Base-by-base conservation (phyloP, 2,113 vertebrate genomes). In the Electrona antarctica region DNA sequence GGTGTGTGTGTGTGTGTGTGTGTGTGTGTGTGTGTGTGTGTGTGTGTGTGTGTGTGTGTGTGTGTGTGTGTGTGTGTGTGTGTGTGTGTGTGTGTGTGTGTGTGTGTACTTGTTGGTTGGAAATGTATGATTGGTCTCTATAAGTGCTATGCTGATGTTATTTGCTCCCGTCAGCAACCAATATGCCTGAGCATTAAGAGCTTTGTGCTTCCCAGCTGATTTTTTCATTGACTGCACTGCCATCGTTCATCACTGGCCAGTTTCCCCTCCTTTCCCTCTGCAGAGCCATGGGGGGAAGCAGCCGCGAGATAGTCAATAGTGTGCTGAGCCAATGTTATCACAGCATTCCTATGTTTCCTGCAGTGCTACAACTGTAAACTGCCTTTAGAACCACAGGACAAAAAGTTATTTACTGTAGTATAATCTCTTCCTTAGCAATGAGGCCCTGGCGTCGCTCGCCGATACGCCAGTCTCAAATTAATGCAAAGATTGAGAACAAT, bases 141-240 rank as follows among this genome's bases (percentile, higher is more conserved):
- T 90, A 89, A 92, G 90, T 91, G 92, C 90, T 87, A 88, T 74
- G 85, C 83, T 88, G 90, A 91, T 91, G 91, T 85, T 92, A 92
- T 92, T 93, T 93, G 89, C 89, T 89, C 89, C 87, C 80, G 93
- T 93, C 92, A 93, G 93, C 93, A 93, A 88, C 93, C 89, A 91
- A 86, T 90, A 92, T 92, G 90, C 88, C 84, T 85, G 84, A 85
- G 90, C 92, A 92, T 93, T 93, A 91, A 90, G 89, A 92, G 89
- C 91, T 93, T 91, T 92, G 89, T 91, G 90, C 90, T 87, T 90
- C 86, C 88, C 84, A 86, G 71, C 89, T 92, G 92, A 90, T 92
- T 93, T 91, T 41, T 90, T 91, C 92, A 93, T 92, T 92, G 92
- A 93, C 90, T 91, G 84, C 9, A 65, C 90, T 92, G 90, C 89